These are phyloP conservation scores for Chymomyza amoena DNA, from an alignment of 2,888 invertebrate species.

Conservation along the genomic window DNA sequence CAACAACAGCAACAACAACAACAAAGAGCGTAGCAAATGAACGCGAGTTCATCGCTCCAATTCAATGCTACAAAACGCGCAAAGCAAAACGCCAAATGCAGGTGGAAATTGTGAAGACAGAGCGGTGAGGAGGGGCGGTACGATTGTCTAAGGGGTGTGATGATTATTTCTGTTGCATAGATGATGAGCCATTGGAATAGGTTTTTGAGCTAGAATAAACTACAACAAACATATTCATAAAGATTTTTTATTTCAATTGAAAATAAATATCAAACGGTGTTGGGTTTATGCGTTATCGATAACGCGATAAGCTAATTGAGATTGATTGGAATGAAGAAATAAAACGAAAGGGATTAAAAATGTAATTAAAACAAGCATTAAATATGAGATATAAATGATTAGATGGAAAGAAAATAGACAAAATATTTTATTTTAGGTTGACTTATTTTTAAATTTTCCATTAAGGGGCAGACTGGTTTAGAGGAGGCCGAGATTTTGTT, in stretches of 20 bases:
- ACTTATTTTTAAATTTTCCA: too few relatives aligned
- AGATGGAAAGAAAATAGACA: too few relatives aligned
- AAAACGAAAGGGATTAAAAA: too few relatives aligned
- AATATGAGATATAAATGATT: too few relatives aligned
- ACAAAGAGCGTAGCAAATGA: slow-evolving; percentile 6
- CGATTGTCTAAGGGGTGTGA: not conserved
- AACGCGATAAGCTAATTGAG: slow-evolving; percentile 6
- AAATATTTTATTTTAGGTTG: too few relatives aligned
- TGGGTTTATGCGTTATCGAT: slow-evolving; percentile 39
- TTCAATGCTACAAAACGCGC: slow-evolving; percentile 68
- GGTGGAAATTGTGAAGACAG: not conserved
- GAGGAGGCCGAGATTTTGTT: too few relatives aligned
- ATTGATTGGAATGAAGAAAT: too few relatives aligned
- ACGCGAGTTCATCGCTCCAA: slow-evolving; percentile 76
- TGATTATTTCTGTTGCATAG: slow-evolving; percentile 18
- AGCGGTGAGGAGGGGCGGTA: too few relatives aligned
- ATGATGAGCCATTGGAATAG: slow-evolving; percentile 5
- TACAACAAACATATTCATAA: not conserved
- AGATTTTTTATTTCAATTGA: too few relatives aligned
- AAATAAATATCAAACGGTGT: not conserved
- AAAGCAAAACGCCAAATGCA: not conserved
- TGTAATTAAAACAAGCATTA: too few relatives aligned
- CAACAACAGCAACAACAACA: slow-evolving; percentile 20
- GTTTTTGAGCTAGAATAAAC: not conserved
- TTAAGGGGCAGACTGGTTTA: too few relatives aligned